These are phyloP conservation scores for Ariolimax columbianus DNA, from an alignment of 2,888 invertebrate species.

Conservation along the genomic window DNA sequence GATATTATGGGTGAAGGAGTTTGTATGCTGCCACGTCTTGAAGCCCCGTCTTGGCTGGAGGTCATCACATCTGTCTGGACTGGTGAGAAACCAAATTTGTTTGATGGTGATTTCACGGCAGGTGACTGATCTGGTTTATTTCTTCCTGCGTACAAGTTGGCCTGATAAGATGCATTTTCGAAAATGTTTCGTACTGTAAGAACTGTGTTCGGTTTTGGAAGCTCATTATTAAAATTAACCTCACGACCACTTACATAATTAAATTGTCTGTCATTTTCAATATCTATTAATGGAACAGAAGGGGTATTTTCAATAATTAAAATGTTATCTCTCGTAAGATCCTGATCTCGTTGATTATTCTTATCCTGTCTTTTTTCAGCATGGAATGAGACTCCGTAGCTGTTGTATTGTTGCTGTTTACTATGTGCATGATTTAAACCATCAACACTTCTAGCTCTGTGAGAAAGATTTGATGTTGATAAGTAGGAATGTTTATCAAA, in stretches of 20 bases:
- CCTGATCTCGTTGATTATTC: constrained; percentile 55
- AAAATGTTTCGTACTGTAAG: constrained; percentile 91
- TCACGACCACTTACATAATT: constrained; percentile 29
- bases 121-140: constrained; percentile 16
- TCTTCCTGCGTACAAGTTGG: not conserved
- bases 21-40: constrained; percentile 7
- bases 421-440: constrained; percentile 40
- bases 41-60: not conserved
- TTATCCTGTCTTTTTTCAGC: constrained; percentile 50
- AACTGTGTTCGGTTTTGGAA: constrained; percentile 93
- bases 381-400: constrained; percentile 27
- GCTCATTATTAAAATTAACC: constrained; percentile 80
- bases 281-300: not conserved
- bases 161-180: constrained; percentile 80
- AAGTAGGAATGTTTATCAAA: constrained; percentile 35
- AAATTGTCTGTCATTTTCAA: constrained; percentile 37
- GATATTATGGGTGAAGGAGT: constrained; percentile 33
- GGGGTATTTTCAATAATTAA: constrained; percentile 54
- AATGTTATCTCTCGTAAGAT: constrained; percentile 49
- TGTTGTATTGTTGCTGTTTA: constrained; percentile 2
- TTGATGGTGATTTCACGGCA: not conserved
- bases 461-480: not conserved
- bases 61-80: not conserved
- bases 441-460: constrained; percentile 37
- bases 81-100: not conserved